Percentiles rank a stretch among this genome's conserved stretches.
These are phyloP conservation scores for Caenorhabditis imperialis DNA, from an alignment of 2,888 invertebrate genomes.

Conservation along the genomic window DNA sequence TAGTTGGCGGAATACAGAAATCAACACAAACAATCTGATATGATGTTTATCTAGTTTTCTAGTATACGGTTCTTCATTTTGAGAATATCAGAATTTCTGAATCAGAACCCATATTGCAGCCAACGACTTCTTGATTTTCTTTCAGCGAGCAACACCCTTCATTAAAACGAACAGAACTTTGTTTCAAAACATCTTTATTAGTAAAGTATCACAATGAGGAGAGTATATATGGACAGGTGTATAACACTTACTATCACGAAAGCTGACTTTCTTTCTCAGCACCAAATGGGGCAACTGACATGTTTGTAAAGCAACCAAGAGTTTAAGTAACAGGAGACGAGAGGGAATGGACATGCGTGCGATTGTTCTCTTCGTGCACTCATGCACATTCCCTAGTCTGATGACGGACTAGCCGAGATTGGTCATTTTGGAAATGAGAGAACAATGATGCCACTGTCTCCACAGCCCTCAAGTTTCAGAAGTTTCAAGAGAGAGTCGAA, in stretches of 20 bases:
- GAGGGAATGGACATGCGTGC: conserved; percentile 18
- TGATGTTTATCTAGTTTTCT: conserved; percentile 3
- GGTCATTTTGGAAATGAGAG: conserved; percentile 4
- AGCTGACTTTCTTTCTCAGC: conserved; percentile 13
- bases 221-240: conserved; percentile 28
- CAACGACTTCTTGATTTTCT: too few relatives aligned
- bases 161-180: too few relatives aligned
- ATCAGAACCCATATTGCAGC: too few relatives aligned
- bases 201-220: conserved; percentile 24
- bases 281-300: conserved; percentile 15
- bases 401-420: conserved; percentile 43
- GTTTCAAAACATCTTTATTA: conserved; percentile 18
- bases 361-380: conserved; percentile 3
- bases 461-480: too few relatives aligned
- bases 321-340: conserved; percentile 13
- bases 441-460: too few relatives aligned
- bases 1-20: not conserved
- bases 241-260: conserved; percentile 42
- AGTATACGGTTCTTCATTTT: too few relatives aligned
- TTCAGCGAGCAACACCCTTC: too few relatives aligned
- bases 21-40: not conserved
- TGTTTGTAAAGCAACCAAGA: conserved; percentile 21
- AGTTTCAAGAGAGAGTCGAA: conserved; percentile 3
- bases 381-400: conserved; percentile 45
- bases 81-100: not conserved